Base-by-base conservation (phyloP, 2,113 vertebrate genomes). In the Acrocephalus kingi region DNA sequence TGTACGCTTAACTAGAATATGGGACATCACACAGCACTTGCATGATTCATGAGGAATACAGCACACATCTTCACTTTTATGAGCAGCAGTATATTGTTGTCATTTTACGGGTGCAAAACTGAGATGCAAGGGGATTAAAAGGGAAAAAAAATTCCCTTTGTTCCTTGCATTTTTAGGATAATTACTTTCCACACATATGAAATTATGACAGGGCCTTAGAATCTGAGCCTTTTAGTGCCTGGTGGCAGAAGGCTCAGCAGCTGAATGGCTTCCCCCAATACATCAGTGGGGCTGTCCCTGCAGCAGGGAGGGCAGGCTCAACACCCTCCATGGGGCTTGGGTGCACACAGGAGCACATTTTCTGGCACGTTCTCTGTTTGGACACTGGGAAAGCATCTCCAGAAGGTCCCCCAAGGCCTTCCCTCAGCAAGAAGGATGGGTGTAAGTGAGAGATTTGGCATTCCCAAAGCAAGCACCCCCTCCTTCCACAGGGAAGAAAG, bases 31-130 rank as follows among this genome's bases (percentile, higher is more conserved):
- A 74, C 19, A 86, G 72, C 39, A 77, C 76, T 55, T 95, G 87
- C 90, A 95, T 94, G 91, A 95, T 94, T 95, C 93, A 94, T 85
- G 82, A 96, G 75, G 48, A 95, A 80, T 14, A 61, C 76, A 95
- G 87, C 51, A 84, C 46, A 48, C 58, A 88, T 54, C 83, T 71
- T 74, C 80, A 58, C 73, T 94, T 94, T 73, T n/a, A 89, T 67
- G 68, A 96, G 89, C 76, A 93, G 76, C 64, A 74, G 46, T 67
- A 59, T 63, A 92, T 90, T 84, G 90, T 90, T 96, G 85, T 90
- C 48, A 2, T 81, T 93, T 96, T 94, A 90, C 55, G 86, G 59
- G 90, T 71, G 89, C 92, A 97, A 95, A 94, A 95, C 89, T 71
- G 84, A 95, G 94, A 92, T 84, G 76, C 55, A 84, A 96, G 43